Evolutionary conservation across 2,888 invertebrate genomes (phyloP), one percentile per base, ranked within the genome.

Genomic region (Phyllotreta cruciferae): DNA sequence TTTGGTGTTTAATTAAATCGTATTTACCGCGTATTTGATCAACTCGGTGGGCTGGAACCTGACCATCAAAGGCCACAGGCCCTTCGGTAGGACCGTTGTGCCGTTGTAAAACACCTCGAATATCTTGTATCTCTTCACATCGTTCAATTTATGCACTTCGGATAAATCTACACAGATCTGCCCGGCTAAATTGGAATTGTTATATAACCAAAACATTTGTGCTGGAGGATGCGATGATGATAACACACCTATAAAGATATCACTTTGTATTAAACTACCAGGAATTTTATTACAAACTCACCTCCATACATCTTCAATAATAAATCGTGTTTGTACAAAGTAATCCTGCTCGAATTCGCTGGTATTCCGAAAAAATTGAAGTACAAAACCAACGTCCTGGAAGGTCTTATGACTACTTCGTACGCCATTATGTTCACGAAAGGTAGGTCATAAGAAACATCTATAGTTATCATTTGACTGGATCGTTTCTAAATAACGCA

Each of bases 191-290:
- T 64, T 66, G 1, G 79, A 78, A 62, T 79, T 78, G 63, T 83
- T 83, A 63, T 80, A 78, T 11, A 83, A 64, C 80, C 82, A 82
- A 67, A 76, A 79, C 11, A 75, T 71, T 78, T 82, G 70, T 37
- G 68, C 54, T 53, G 73, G 70, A 1, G 79, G 75, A 39, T 76
- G 71, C 53, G 66, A 72, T 62, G 52, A 24, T 13, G 11, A 9
- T 14, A 52, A 8, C 14, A 37, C 52, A 8, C 37, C 57, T 57
- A 41, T 24, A 24, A 24, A 1, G 24, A 24, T 24, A n/a, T n/a
- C n/a, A 24, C 7, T 13, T 9, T 4, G 54, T 54, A 7, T 34
- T 24, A 10, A 54, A 54, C 7, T 54, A 9, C 3, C 39, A 11
- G 6, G 54, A 35, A 7, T 54, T 54, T 10, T 42, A 41, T 5